Evolutionary conservation across 1,140 invertebrate species (phyloP).

Genomic region (Brachionus plicatilis): DNA sequence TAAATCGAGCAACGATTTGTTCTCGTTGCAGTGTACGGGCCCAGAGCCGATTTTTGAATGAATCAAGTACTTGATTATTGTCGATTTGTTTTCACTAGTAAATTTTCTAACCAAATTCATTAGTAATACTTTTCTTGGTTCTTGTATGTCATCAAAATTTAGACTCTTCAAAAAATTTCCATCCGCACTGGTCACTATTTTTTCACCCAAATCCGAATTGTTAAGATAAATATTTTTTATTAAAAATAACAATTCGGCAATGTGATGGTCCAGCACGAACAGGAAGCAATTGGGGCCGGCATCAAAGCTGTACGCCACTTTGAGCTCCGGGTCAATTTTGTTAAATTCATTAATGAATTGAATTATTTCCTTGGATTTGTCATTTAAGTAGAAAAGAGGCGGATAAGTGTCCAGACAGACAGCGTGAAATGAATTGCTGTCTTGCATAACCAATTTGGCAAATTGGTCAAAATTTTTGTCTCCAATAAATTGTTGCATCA

Average conservation of each 20-base stretch:
- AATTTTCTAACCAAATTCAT: background rate
- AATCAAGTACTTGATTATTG: constrained; percentile 27
- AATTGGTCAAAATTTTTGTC: constrained; percentile 76
- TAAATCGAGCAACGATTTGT: background rate
- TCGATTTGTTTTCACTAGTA: background rate
- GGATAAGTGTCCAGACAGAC: constrained; percentile 88
- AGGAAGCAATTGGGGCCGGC: constrained; percentile 92
- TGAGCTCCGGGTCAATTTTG: constrained; percentile 45
- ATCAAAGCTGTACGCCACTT: constrained; percentile 92
- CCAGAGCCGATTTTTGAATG: constrained; percentile 29
- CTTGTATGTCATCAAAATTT: background rate
- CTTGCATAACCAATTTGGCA: constrained; percentile 65
- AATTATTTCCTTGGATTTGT: constrained; percentile 72
- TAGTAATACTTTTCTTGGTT: background rate
- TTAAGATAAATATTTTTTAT: background rate
- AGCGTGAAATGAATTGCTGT: constrained; percentile 96
- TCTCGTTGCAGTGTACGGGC: background rate
- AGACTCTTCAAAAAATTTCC: background rate
- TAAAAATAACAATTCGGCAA: background rate
- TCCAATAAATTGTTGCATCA: constrained; percentile 71
- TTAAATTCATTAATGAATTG: constrained; percentile 79
- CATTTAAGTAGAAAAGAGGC: constrained; percentile 84
- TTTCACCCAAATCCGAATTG: background rate
- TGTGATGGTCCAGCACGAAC: constrained; percentile 51
- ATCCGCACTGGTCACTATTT: background rate